phyloP scores from a whole-genome alignment of 2,888 invertebrate species.

The Hemicrepidius hirtus region DNA sequence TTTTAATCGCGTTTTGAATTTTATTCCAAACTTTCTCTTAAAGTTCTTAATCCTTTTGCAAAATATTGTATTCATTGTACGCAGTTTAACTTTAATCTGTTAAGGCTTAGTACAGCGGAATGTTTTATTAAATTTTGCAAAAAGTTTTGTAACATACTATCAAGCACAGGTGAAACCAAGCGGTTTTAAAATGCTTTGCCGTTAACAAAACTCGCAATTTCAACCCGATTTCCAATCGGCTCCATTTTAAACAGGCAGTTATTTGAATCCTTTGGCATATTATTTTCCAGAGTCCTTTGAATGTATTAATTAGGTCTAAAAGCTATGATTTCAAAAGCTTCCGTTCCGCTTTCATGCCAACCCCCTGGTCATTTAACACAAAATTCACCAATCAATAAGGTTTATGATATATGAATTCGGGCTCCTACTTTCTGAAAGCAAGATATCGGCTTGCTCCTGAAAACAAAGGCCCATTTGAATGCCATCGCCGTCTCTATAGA shows the following conservation, averaged over 20 bases:
- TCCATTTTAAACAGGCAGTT: constrained; percentile 1
- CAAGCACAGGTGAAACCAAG: too few species aligned
- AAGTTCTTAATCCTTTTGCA: too few species aligned
- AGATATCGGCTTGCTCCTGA: constrained; percentile 25
- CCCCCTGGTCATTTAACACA: constrained; percentile 27
- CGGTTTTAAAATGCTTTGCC: too few species aligned
- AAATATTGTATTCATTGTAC: too few species aligned
- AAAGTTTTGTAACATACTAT: too few species aligned
- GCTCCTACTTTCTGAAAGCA: constrained; percentile 32
- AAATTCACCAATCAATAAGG: constrained; percentile 34
- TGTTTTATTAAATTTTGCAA: too few species aligned
- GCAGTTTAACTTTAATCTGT: too few species aligned
- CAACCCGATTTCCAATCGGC: background rate
- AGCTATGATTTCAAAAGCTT: constrained; percentile 24
- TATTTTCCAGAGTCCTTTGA: constrained; percentile 21
- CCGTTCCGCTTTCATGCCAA: constrained; percentile 27
- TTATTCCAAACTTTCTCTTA: too few species aligned
- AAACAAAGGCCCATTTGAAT: constrained; percentile 33
- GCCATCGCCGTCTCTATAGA: constrained; percentile 14
- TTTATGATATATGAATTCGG: constrained; percentile 37
- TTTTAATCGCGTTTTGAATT: too few species aligned
- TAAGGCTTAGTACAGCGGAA: too few species aligned
- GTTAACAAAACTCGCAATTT: background rate
- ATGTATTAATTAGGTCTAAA: constrained; percentile 24
- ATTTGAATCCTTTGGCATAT: constrained; percentile 7